Percentiles rank a stretch among this genome's conserved stretches.
These are phyloP conservation scores for Petrolisthes manimaculis DNA, from an alignment of 2,888 invertebrate genomes.

Conservation along the genomic window DNA sequence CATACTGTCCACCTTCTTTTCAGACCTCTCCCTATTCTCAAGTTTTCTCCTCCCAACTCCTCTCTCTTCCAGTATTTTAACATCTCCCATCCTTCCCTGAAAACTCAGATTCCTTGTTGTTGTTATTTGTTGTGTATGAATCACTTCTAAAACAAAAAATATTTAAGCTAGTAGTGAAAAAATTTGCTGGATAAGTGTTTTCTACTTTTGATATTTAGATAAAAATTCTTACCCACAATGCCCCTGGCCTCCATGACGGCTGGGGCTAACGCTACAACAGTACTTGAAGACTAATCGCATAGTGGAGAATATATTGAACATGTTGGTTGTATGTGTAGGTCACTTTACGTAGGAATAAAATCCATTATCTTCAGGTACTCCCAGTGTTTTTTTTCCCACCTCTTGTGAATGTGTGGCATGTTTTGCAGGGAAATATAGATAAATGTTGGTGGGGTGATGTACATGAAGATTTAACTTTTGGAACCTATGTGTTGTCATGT, in stretches of 20 bases:
- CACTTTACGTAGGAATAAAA: conserved; percentile 49
- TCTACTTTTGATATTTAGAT: conserved; percentile 54
- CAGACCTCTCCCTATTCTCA: neutral
- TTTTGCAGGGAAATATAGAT: too few species aligned
- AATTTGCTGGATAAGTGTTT: conserved; percentile 44
- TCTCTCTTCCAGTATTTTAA: neutral
- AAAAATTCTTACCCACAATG: neutral
- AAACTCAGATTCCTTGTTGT: conserved; percentile 37
- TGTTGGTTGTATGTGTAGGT: conserved; percentile 54
- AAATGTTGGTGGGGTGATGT: too few species aligned
- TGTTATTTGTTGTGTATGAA: conserved; percentile 52
- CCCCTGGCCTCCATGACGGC: conserved; percentile 13
- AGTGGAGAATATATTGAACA: conserved; percentile 34
- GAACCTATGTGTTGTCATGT: too few species aligned
- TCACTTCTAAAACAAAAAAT: conserved; percentile 32
- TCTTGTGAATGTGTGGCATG: neutral
- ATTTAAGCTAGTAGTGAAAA: conserved; percentile 22
- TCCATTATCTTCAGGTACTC: conserved; percentile 47
- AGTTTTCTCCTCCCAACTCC: neutral
- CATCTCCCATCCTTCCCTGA: conserved; percentile 12
- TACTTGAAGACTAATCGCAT: conserved; percentile 30
- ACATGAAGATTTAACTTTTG: too few species aligned
- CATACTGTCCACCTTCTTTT: too few species aligned
- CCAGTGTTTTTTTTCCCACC: neutral
- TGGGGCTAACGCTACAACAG: conserved; percentile 27